These are phyloP conservation scores for Tragelaphus buxtoni DNA, from an alignment of 2,113 vertebrate species.

Conservation along the genomic window DNA sequence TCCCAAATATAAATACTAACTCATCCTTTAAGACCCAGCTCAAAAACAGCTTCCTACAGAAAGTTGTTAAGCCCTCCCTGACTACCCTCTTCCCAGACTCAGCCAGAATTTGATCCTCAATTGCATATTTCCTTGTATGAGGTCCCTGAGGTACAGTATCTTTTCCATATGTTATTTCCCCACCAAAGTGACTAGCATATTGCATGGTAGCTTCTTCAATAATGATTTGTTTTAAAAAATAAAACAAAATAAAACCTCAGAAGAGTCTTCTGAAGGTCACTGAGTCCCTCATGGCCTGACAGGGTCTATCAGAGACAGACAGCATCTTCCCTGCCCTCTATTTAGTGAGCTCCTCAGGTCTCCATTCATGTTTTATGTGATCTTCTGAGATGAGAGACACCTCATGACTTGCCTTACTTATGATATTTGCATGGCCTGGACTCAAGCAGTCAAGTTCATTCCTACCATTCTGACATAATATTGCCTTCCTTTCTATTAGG, in stretches of 20 bases:
- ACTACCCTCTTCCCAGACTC: not conserved
- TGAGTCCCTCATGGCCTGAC: not conserved
- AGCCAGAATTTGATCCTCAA: not conserved
- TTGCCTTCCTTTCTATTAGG: not conserved
- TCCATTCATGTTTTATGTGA: not conserved
- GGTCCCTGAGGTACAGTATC: not conserved
- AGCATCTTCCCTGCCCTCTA: not conserved
- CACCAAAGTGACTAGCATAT: not conserved
- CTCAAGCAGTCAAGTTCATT: not conserved
- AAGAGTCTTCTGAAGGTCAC: not conserved
- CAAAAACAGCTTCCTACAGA: not conserved
- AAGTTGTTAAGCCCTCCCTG: not conserved
- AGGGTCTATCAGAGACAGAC: not conserved
- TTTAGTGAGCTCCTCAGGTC: not conserved
- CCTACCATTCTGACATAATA: not conserved
- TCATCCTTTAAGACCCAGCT: not conserved
- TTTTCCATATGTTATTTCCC: not conserved
- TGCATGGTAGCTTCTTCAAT: not conserved
- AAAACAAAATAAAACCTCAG: not conserved
- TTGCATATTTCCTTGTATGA: not conserved
- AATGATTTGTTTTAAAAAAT: not conserved
- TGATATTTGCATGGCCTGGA: not conserved
- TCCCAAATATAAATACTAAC: not conserved
- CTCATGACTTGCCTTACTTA: not conserved
- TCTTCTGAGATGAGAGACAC: not conserved